These are phyloP conservation scores for Stegostoma tigrinum DNA, from an alignment of 2,113 vertebrate species.

Conservation along the genomic window DNA sequence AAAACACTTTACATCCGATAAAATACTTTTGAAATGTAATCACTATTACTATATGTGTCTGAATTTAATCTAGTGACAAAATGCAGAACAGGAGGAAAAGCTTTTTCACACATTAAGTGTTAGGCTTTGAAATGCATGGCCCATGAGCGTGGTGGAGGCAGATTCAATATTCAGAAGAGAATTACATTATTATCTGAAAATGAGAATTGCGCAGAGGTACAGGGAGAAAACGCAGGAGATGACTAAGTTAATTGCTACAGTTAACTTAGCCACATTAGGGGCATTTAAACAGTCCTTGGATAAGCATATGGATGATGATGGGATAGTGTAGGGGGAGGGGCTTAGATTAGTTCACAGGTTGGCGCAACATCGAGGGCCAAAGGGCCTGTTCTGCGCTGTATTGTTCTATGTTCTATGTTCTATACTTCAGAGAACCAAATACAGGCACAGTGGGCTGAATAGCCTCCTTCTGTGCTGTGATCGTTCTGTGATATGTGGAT, in stretches of 20 bases:
- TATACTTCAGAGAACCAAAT: background rate
- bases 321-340: no score
- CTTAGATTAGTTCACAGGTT: no score
- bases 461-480: background rate
- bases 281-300: no score
- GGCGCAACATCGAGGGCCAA: no score
- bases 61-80: background rate
- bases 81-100: background rate
- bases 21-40: background rate
- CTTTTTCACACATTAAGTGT: background rate
- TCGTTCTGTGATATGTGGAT: background rate
- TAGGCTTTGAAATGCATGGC: background rate
- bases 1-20: background rate
- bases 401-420: no score
- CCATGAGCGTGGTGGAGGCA: background rate
- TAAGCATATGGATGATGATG: no score
- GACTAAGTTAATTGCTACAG: background rate
- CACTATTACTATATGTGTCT: background rate
- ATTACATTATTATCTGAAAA: background rate
- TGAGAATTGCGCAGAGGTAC: background rate
- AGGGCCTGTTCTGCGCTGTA: no score
- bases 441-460: background rate
- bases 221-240: background rate
- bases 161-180: background rate
- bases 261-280: no score